Base-by-base conservation (phyloP, 2,797 vertebrate genomes). In the Artibeus jamaicensis region DNA sequence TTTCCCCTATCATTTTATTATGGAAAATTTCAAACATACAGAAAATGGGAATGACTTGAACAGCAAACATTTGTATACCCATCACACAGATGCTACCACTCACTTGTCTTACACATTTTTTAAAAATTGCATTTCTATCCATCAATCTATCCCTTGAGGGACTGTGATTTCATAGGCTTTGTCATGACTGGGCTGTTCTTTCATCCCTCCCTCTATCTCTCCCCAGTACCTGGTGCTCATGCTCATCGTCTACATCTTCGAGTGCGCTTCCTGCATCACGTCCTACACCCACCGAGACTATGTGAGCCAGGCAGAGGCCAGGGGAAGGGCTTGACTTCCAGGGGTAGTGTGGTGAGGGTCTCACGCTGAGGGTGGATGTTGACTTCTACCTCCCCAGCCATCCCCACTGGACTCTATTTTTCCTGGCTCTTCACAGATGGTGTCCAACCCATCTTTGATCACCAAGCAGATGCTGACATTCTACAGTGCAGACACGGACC, bases 211-310 rank as follows among this genome's bases (percentile, higher is more conserved):
- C 68, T 29, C 26, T 11, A 0, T 92, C 67, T 67, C 42, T 89
- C 96, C 59, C 1, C 97, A 99, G 99, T 99, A 99, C 70, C 97
- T 99, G 95, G 93, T 98, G 50, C 71, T 99, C 37, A 99, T 99
- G 98, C 95, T 99, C 74, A 93, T 99, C 44, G 94, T 99, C 91
- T 99, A 98, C 96, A 86, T 99, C 67, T 99, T 99, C 14, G 99
- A 99, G 94, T 98, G 98, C 1, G 98, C 99, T 0, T 99, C 99
- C 19, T 98, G 98, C 85, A 99, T 99, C 96, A 99, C 98, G 0
- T 98, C 99, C 42, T 98, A 98, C 86, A 99, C 98, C 74, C 98
- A 99, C 93, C 97, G 98, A 2, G 99, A 99, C 97, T 99, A 98
- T 0, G 99, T 99, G 96, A 99, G 99, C 98, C 44, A 1, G 5